Percentiles rank a stretch among this genome's conserved stretches.
Evolutionary conservation across 2,888 invertebrate species (phyloP).

Genomic region (Ptychoptera albimana): DNA sequence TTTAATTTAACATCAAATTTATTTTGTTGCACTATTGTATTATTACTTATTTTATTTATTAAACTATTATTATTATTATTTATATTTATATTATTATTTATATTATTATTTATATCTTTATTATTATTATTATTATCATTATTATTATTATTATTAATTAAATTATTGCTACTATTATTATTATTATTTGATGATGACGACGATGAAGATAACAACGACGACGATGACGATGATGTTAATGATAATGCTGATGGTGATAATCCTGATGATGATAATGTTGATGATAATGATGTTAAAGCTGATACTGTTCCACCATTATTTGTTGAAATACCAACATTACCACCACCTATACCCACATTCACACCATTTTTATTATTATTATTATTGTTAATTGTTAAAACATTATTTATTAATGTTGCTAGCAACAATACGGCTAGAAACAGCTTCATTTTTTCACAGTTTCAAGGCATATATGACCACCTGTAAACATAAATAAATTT

Average conservation of each 20-base stretch:
- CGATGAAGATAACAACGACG: too few relatives aligned
- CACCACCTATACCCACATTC: background rate
- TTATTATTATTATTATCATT: slow-evolving; percentile 5
- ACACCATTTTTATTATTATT: background rate
- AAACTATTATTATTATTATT: slow-evolving; percentile 6
- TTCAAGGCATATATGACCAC: slow-evolving; percentile 9
- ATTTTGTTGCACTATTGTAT: slow-evolving; percentile 23
- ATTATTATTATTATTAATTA: slow-evolving; percentile 7
- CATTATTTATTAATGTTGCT: slow-evolving; percentile 14
- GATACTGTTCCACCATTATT: background rate
- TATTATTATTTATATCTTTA: slow-evolving; percentile 5
- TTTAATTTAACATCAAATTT: slow-evolving; percentile 44
- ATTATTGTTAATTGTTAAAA: background rate
- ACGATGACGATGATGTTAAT: background rate
- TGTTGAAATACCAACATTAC: background rate
- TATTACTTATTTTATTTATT: slow-evolving; percentile 17
- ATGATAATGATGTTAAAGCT: background rate
- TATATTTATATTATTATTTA: slow-evolving; percentile 4
- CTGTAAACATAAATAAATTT: too few relatives aligned
- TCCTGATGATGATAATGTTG: too few relatives aligned
- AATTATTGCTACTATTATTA: slow-evolving; percentile 7
- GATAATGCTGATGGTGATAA: background rate
- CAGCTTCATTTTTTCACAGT: slow-evolving; percentile 18
- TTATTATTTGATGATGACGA: slow-evolving; percentile 5
- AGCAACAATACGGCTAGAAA: slow-evolving; percentile 18